phyloP scores from a whole-genome alignment of 2,113 vertebrate species.

The Xiphorhynchus elegans region DNA sequence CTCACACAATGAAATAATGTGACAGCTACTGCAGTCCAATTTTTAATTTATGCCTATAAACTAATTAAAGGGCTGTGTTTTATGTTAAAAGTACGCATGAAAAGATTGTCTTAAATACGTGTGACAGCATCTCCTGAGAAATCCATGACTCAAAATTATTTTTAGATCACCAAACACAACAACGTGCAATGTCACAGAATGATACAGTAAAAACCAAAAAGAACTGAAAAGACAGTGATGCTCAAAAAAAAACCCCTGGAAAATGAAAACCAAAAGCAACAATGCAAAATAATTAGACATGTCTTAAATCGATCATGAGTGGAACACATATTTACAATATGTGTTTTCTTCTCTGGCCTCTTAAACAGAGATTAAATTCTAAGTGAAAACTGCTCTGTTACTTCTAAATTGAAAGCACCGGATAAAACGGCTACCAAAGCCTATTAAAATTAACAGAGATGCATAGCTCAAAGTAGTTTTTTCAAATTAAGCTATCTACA shows the following conservation, averaged over 20 bases:
- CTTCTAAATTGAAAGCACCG: background rate
- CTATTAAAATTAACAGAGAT: background rate
- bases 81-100: background rate
- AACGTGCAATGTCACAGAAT: slow-evolving; percentile 41
- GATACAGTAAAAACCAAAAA: slow-evolving; percentile 29
- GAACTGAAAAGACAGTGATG: background rate
- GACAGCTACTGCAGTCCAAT: background rate
- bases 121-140: slow-evolving; percentile 49
- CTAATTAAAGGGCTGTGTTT: slow-evolving; percentile 3
- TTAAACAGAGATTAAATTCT: background rate
- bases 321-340: background rate
- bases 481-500: background rate
- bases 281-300: background rate
- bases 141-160: slow-evolving; percentile 62
- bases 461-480: background rate
- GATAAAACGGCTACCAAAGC: background rate
- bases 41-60: slow-evolving; percentile 39
- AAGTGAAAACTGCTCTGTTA: background rate
- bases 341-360: background rate
- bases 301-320: background rate
- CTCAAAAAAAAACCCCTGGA: background rate
- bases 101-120: background rate
- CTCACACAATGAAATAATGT: background rate
- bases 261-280: background rate
- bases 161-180: slow-evolving; percentile 49